Evolutionary conservation across 2,113 vertebrate genomes (phyloP), one percentile per base, ranked within the genome.

Genomic region (Gymnogyps californianus): DNA sequence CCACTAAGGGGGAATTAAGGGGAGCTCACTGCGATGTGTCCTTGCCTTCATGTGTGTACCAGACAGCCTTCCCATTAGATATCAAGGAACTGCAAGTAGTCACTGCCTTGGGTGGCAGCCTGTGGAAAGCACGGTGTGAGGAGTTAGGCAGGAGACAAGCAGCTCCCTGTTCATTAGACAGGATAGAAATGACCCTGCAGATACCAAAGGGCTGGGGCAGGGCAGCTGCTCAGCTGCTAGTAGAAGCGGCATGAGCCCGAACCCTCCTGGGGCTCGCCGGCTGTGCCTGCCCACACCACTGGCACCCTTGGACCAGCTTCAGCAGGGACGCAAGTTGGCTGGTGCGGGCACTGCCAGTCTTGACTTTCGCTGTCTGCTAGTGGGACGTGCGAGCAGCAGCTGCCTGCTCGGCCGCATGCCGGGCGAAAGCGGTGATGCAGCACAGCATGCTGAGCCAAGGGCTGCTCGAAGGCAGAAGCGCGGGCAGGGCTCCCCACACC

Each of bases 331-430:
- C 7, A 29, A 20, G 26, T 11, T 70, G 66, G 54, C n/a, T 26
- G 31, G 32, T 20, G 5, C 1, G 6, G 28, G 10, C 10, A 14
- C 65, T 59, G 65, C 64, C 55, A 64, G 65, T 15, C 29, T 55
- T 65, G 65, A 10, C 2, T 38, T 20, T 38, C 46, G 29, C 40
- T n/a, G 36, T 70, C 65, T 82, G 65, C 9, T 25, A 2, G 18
- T 17, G 79, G 31, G 59, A 44, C 5, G 2, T 1, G 19, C 0
- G 7, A 64, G 52, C 85, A 70, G 82, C 42, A 58, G 74, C 64
- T 51, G 40, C 65, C 42, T 3, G 13, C 70, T 75, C 0, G 0
- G 57, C 11, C 0, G 1, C 49, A 24, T 0, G 0, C 46, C 0
- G 2, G 51, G n/a, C 6, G 4, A 1, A 5, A 49, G 21, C 0